Base-by-base conservation (phyloP, 2,797 vertebrate genomes). In the Acrossocheilus wenchowensis region DNA sequence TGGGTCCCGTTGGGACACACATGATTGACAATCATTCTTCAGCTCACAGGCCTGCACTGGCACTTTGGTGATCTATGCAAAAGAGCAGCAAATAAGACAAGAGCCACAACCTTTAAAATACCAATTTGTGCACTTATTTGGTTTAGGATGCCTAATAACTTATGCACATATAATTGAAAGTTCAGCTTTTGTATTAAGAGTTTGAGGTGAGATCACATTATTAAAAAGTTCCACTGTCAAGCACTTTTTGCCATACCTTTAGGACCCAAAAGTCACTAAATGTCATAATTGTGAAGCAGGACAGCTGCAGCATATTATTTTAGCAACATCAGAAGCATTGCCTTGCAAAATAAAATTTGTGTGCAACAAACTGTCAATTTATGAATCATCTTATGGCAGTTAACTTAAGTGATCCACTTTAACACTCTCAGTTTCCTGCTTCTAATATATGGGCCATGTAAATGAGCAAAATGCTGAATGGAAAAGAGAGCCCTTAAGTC, bases 21-120 rank as follows among this genome's bases (percentile, higher is more conserved):
- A 99, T 66, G 96, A 95, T 0, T 90, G 88, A 26, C 98, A 99
- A 93, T 94, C 94, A 0, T 54, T 90, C 87, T 96, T 95, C 50
- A 91, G 92, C 50, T 93, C 89, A 87, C 98, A 99, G 72, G 96
- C 92, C 93, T 99, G 97, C 74, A 99, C 97, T 0, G 97, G 96
- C 0, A 97, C 91, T 73, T 94, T 97, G 73, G 95, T 94, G 82
- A 98, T 97, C 98, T 99, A 60, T 81, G 85, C 81, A 64, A 11
- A 66, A 66, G 62, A 34, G 64, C 83, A 90, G 87, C 83, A 79
- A 89, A 5, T 43, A 60, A 89, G 86, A 64, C 41, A 48, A 23
- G 14, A 41, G 19, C 19, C 19, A 54, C 52, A 54, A 8, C 6
- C 52, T 54, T 54, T 54, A 21, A 54, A 54, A 7, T 8, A 54